Percentiles rank a stretch among this genome's conserved stretches.
These are phyloP conservation scores for Perithous albicinctus DNA, from an alignment of 2,888 invertebrate genomes.

Conservation along the genomic window DNA sequence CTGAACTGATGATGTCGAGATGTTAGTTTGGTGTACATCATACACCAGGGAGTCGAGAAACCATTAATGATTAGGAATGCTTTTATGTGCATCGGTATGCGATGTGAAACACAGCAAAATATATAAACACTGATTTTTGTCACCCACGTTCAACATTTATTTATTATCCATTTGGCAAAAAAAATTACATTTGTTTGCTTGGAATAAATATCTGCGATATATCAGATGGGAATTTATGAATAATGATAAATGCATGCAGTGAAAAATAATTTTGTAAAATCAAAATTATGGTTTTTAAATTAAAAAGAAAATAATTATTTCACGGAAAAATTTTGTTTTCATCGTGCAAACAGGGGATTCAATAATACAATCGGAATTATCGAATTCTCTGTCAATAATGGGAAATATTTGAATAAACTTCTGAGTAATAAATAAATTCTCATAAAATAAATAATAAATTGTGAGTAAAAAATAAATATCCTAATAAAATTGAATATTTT, in stretches of 20 bases:
- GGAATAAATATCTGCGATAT: neutral
- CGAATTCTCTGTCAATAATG: too few species aligned
- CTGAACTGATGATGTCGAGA: constrained; percentile 35
- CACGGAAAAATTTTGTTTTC: too few species aligned
- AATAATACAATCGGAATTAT: too few species aligned
- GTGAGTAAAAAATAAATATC: too few species aligned
- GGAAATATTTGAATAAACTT: too few species aligned
- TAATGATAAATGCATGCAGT: neutral
- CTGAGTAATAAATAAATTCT: too few species aligned
- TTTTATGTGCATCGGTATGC: neutral
- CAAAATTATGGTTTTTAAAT: too few species aligned
- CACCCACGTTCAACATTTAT: neutral
- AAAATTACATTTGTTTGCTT: neutral
- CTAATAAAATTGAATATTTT: too few species aligned
- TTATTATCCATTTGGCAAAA: neutral
- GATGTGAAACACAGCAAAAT: neutral
- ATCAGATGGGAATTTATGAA: neutral
- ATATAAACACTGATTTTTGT: neutral
- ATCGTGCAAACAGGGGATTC: too few species aligned
- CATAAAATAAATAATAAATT: too few species aligned
- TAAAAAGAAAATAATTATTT: too few species aligned
- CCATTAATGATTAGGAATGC: constrained; percentile 23
- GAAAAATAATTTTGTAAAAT: too few species aligned
- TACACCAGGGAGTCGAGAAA: neutral
- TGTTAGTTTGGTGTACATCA: constrained; percentile 5